A percentile compares a stretch with the other conserved stretches of the same genome.
These are phyloP conservation scores for Cyclophora albipunctata DNA, from an alignment of 2,888 invertebrate species.

Conservation along the genomic window DNA sequence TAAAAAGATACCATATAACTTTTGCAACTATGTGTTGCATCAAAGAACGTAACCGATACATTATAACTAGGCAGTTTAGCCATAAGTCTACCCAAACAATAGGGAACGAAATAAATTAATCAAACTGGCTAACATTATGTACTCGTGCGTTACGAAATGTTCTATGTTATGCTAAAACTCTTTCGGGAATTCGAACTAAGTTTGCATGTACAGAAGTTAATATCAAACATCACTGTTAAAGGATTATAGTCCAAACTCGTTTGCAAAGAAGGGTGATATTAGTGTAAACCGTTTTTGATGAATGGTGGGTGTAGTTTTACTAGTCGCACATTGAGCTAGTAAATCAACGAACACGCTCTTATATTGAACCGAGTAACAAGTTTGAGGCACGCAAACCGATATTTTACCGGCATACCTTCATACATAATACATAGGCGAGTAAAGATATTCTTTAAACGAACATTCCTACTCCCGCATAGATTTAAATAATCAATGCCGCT, in stretches of 20 bases:
- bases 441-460: slow-evolving; percentile 31
- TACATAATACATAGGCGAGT: slow-evolving; percentile 36
- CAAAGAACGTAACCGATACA: too few relatives aligned
- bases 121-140: neutral
- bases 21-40: too few relatives aligned
- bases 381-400: slow-evolving; percentile 54
- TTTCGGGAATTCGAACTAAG: slow-evolving; percentile 1
- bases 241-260: slow-evolving; percentile 3
- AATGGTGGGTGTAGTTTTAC: slow-evolving; percentile 9
- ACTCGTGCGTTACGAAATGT: neutral
- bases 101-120: too few relatives aligned
- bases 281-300: slow-evolving; percentile 9
- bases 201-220: neutral
- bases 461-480: slow-evolving; percentile 21
- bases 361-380: slow-evolving; percentile 41
- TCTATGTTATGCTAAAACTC: slow-evolving; percentile 3
- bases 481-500: slow-evolving; percentile 22
- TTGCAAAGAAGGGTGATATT: slow-evolving; percentile 6
- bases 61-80: too few relatives aligned
- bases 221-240: neutral
- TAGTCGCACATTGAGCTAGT: slow-evolving; percentile 10
- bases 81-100: too few relatives aligned
- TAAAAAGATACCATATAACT: too few relatives aligned
- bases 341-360: slow-evolving; percentile 29
- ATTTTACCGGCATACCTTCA: slow-evolving; percentile 44